These are phyloP conservation scores for Hypanus sabinus DNA, from an alignment of 2,113 vertebrate species.

Conservation along the genomic window DNA sequence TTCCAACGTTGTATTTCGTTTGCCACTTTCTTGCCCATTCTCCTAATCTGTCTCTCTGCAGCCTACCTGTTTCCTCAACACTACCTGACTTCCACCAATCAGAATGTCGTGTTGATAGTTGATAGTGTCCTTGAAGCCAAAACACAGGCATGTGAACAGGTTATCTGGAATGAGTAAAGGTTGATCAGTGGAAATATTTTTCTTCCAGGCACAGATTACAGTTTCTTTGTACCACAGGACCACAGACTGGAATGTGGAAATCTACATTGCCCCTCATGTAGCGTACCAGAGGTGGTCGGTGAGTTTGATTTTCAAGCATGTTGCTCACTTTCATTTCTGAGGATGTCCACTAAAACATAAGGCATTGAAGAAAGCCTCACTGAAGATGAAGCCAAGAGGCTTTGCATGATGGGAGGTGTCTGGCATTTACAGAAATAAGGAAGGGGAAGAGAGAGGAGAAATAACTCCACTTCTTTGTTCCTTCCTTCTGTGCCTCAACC, in stretches of 20 bases:
- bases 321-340: background rate
- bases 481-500: background rate
- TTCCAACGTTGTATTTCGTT: no score
- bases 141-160: background rate
- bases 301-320: background rate
- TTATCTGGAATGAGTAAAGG: background rate
- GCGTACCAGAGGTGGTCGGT: background rate
- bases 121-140: background rate
- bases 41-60: no score
- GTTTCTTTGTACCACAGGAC: background rate
- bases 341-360: background rate
- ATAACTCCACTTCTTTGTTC: no score
- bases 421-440: background rate
- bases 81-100: no score
- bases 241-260: no score
- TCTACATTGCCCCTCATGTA: background rate
- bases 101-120: no score
- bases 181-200: background rate
- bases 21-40: no score
- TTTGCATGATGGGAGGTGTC: background rate
- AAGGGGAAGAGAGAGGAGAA: background rate
- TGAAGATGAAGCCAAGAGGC: background rate
- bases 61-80: no score
- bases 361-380: background rate
- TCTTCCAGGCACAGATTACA: slow-evolving; percentile 11